These are phyloP conservation scores for Lagopus muta DNA, from an alignment of 2,113 vertebrate genomes.

Conservation along the genomic window DNA sequence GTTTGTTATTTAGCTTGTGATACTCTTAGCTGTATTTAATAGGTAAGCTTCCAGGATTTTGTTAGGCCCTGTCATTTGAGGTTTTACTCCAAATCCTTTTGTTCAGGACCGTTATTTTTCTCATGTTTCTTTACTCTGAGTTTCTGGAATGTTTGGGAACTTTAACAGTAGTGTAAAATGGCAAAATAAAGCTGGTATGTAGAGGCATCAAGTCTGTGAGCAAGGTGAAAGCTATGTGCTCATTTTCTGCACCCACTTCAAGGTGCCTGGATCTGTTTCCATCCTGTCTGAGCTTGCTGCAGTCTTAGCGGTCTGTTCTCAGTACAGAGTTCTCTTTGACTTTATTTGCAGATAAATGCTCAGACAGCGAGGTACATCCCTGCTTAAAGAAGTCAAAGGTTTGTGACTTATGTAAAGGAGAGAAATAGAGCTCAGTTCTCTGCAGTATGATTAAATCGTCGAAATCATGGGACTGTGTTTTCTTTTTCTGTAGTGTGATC, in stretches of 20 bases:
- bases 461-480: conserved; percentile 36
- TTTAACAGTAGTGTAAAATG: neutral
- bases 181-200: neutral
- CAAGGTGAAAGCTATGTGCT: neutral
- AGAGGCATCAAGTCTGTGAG: neutral
- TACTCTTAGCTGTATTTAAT: neutral
- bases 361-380: neutral
- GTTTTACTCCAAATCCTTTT: neutral
- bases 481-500: conserved; percentile 27
- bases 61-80: neutral
- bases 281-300: neutral
- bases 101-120: neutral
- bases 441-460: conserved; percentile 20
- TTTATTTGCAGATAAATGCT: neutral
- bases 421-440: neutral
- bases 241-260: neutral
- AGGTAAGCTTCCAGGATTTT: neutral
- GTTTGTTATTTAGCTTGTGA: neutral
- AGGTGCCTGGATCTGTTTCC: neutral
- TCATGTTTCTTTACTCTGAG: neutral
- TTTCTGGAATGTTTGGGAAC: neutral
- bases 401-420: neutral
- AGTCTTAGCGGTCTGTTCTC: neutral
- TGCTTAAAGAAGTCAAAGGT: neutral
- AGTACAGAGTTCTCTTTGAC: neutral